Evolutionary conservation across 2,113 vertebrate genomes (phyloP).

Genomic region (Oncorhynchus tshawytscha): DNA sequence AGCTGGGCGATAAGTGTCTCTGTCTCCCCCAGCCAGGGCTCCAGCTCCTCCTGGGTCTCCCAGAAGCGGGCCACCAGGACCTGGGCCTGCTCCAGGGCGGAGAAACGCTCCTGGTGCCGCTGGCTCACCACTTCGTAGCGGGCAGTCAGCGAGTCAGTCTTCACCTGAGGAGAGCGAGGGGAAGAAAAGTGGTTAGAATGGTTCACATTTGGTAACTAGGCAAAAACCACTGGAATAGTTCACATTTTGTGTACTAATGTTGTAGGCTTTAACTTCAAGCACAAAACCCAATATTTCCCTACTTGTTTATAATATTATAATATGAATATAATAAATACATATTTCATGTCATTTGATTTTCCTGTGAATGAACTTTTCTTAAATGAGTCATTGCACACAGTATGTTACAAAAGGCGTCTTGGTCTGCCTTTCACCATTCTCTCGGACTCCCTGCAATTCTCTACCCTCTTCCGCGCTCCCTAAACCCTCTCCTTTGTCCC

Average conservation of each 20-base stretch:
- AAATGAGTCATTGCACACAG: too few relatives aligned
- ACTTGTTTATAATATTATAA: too few relatives aligned
- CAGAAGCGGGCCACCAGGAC: slow-evolving; percentile 94
- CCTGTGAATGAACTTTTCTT: too few relatives aligned
- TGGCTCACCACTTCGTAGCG: slow-evolving; percentile 89
- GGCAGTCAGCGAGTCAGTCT: slow-evolving; percentile 84
- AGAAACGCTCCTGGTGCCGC: slow-evolving; percentile 89
- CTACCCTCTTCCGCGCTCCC: not conserved
- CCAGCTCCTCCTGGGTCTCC: slow-evolving; percentile 95
- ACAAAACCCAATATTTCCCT: too few relatives aligned
- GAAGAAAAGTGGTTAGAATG: not conserved
- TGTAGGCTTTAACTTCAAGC: too few relatives aligned
- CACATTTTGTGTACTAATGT: too few relatives aligned
- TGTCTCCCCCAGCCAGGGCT: slow-evolving; percentile 90
- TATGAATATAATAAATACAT: too few relatives aligned
- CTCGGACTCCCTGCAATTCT: not conserved
- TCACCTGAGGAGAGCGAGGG: slow-evolving; percentile 74
- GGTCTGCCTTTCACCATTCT: not conserved
- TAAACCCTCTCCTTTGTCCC: not conserved
- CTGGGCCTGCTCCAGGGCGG: slow-evolving; percentile 90
- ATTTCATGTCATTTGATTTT: too few relatives aligned
- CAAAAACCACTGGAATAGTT: not conserved
- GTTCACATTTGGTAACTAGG: too few relatives aligned
- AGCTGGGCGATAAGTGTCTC: slow-evolving; percentile 82
- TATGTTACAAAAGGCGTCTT: too few relatives aligned